A percentile compares a stretch with the other conserved stretches of the same genome.
Evolutionary conservation across 2,113 vertebrate genomes (phyloP).

Genomic region (Corvus cornix): DNA sequence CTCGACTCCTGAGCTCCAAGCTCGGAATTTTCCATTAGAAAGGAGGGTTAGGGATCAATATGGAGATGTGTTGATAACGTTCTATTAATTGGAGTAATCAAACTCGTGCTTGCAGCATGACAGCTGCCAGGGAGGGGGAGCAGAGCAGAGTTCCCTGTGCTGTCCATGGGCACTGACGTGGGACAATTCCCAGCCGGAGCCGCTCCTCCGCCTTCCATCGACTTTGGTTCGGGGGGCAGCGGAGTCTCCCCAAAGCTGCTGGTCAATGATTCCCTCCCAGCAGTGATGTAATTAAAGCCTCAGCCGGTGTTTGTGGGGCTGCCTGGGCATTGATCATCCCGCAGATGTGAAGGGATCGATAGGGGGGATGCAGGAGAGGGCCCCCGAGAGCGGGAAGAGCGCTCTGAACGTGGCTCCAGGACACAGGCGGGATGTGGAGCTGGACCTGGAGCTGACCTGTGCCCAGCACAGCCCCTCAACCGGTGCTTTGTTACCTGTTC

Average conservation of each 20-base stretch:
- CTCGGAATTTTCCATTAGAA: conserved; percentile 71
- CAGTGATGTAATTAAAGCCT: conserved; percentile 88
- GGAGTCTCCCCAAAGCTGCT: conserved; percentile 86
- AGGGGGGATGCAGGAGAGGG: conserved; percentile 49
- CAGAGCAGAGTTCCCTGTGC: conserved; percentile 31
- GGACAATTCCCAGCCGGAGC: conserved; percentile 72
- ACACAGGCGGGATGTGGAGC: conserved; percentile 28
- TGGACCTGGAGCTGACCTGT: conserved; percentile 65
- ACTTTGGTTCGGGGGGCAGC: conserved; percentile 84
- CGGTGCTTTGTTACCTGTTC: conserved; percentile 32
- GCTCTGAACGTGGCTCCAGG: conserved; percentile 59
- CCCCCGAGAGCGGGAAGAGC: conserved; percentile 34
- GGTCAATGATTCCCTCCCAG: conserved; percentile 94
- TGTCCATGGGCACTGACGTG: conserved; percentile 74
- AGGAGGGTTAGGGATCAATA: conserved; percentile 73
- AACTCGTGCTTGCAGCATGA: conserved; percentile 69
- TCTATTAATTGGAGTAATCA: conserved; percentile 84
- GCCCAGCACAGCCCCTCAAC: conserved; percentile 25
- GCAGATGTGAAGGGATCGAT: conserved; percentile 84
- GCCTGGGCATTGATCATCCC: conserved; percentile 81
- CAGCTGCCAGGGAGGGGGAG: conserved; percentile 74
- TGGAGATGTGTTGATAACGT: conserved; percentile 77
- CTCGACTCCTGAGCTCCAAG: conserved; percentile 39
- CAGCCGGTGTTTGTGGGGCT: conserved; percentile 67
- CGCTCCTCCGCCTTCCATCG: conserved; percentile 80